A percentile compares a stretch with the other conserved stretches of the same genome.
Conservation (phyloP, 2,797 vertebrate species). For the Menidia menidia region DNA sequence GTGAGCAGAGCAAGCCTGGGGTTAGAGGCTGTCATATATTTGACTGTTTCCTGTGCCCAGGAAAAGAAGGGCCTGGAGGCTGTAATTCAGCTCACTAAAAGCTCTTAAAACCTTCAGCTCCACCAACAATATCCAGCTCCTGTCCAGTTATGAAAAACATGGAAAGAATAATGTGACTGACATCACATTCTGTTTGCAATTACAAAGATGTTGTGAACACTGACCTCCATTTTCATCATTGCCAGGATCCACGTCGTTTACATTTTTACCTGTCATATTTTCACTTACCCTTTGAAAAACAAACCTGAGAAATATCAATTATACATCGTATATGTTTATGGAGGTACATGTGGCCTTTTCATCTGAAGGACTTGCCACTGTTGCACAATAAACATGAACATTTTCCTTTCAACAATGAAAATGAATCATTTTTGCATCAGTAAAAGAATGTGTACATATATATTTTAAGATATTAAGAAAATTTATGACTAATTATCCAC, state of each 20-base stretch:
- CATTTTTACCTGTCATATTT: conserved; percentile 24
- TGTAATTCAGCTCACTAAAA: conserved; percentile 46
- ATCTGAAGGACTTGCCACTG: conserved; percentile 16
- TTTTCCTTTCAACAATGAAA: background rate
- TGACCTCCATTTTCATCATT: conserved; percentile 22
- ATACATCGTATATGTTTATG: conserved; percentile 14
- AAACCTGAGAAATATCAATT: conserved; percentile 31
- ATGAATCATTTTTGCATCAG: background rate
- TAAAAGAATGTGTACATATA: too few relatives aligned
- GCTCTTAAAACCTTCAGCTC: conserved; percentile 45
- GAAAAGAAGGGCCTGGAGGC: conserved; percentile 14
- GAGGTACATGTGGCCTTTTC: conserved; percentile 5
- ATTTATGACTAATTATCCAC: too few relatives aligned
- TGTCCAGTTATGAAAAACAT: conserved; percentile 4
- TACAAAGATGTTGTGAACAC: conserved; percentile 47
- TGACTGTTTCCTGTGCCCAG: conserved; percentile 29
- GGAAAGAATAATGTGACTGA: conserved; percentile 38
- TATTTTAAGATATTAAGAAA: too few relatives aligned
- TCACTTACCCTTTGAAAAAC: conserved; percentile 32
- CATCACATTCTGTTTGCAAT: conserved; percentile 53
- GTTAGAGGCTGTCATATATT: conserved; percentile 57
- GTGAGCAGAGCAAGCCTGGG: conserved; percentile 42
- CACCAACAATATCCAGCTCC: conserved; percentile 8
- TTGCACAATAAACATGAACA: conserved; percentile 3
- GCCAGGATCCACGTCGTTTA: conserved; percentile 5